Percentiles rank a stretch among this genome's conserved stretches.
phyloP scores from a whole-genome alignment of 2,113 vertebrate species.

The Corythoichthys haematopterus region DNA sequence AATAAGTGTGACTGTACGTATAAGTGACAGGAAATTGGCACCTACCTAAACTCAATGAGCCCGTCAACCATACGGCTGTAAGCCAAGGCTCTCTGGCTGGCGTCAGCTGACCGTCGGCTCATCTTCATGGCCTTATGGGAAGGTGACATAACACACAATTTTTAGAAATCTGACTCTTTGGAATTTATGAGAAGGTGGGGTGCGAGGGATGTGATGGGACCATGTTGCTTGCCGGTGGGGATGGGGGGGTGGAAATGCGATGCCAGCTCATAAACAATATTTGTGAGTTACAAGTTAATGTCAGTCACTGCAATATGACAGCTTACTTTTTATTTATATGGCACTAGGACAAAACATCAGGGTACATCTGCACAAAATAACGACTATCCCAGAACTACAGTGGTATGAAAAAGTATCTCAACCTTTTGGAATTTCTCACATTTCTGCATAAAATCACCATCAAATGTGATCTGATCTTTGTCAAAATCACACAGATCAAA shows the following conservation, averaged over 20 bases:
- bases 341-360: not conserved
- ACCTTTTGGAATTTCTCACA: no score
- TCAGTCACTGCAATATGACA: not conserved
- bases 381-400: not conserved
- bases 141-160: constrained; percentile 56
- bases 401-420: no score
- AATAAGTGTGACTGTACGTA: no score
- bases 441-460: no score
- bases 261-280: not conserved
- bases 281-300: not conserved
- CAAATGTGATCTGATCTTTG: no score
- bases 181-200: constrained; percentile 11
- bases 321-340: not conserved
- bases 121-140: constrained; percentile 90
- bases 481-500: no score
- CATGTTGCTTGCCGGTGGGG: not conserved
- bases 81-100: constrained; percentile 88
- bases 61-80: constrained; percentile 95
- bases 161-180: constrained; percentile 35
- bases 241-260: not conserved
- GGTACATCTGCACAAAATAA: not conserved
- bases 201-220: constrained; percentile 10
- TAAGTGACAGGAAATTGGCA: not conserved
- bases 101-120: constrained; percentile 90
- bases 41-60: constrained; percentile 95